A percentile compares a stretch with the other conserved stretches of the same genome.
phyloP scores from a whole-genome alignment of 1,140 invertebrate species.

The Penaeus japonicus region DNA sequence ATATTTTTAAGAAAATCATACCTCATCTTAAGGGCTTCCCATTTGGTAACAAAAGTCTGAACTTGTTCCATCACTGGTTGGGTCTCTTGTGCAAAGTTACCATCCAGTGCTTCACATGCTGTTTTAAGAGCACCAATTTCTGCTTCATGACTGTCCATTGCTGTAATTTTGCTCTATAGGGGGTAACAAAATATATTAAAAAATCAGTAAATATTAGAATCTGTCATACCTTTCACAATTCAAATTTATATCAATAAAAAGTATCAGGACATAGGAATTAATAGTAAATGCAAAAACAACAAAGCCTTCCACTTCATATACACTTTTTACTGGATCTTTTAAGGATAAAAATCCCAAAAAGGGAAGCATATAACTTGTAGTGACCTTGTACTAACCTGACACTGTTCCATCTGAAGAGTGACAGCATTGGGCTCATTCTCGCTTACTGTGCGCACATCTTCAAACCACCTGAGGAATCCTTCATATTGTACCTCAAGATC shows the following conservation, averaged over 20 bases:
- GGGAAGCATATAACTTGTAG: too few relatives aligned
- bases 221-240: too few relatives aligned
- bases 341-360: too few relatives aligned
- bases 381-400: conserved; percentile 10
- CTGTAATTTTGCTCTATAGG: neutral
- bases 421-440: conserved; percentile 13
- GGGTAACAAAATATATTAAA: neutral
- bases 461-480: conserved; percentile 27
- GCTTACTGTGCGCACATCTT: neutral
- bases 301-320: too few relatives aligned
- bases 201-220: too few relatives aligned
- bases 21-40: conserved; percentile 16
- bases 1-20: neutral
- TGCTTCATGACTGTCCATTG: conserved; percentile 8
- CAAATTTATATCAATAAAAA: too few relatives aligned
- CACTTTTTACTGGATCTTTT: too few relatives aligned
- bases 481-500: conserved; percentile 16
- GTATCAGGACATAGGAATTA: too few relatives aligned
- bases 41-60: neutral
- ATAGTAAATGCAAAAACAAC: too few relatives aligned
- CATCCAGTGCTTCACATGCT: neutral
- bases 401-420: neutral
- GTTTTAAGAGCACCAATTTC: neutral
- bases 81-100: neutral
- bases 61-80: neutral